Evolutionary conservation across 2,888 invertebrate genomes (phyloP).

Genomic region (Diachrysia chrysitis): DNA sequence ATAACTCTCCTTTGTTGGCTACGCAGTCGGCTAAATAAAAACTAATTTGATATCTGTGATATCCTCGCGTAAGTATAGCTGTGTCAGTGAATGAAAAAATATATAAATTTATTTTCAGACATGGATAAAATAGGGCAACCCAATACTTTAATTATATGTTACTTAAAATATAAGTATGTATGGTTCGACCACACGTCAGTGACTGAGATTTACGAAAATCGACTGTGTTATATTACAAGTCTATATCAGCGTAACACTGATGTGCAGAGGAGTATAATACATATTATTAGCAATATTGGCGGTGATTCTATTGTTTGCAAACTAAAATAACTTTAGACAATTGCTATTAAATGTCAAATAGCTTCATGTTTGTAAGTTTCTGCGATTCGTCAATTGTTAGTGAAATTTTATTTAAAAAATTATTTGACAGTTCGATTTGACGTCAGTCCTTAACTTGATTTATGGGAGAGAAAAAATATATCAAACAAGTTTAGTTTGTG

Average conservation of each 20-base stretch:
- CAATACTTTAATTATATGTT: not conserved
- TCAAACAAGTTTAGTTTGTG: not conserved
- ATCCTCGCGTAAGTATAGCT: not conserved
- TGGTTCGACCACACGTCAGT: not conserved
- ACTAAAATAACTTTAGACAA: not conserved
- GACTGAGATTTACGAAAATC: not conserved
- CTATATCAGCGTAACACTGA: not conserved
- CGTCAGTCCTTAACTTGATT: too few relatives aligned
- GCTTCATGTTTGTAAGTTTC: too few relatives aligned
- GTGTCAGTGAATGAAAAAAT: not conserved
- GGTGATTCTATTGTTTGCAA: not conserved
- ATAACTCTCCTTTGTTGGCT: too few relatives aligned
- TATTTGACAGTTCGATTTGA: too few relatives aligned
- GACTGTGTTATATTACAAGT: not conserved
- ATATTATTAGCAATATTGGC: not conserved
- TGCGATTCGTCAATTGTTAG: too few relatives aligned
- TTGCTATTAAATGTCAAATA: too few relatives aligned
- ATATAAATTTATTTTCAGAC: too few relatives aligned
- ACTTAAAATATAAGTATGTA: not conserved
- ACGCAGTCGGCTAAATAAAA: too few relatives aligned
- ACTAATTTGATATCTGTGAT: too few relatives aligned
- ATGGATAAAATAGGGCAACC: not conserved
- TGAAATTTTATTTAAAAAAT: too few relatives aligned
- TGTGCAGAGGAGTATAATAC: not conserved
- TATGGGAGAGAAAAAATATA: too few relatives aligned